These are phyloP conservation scores for Sphenopsis melanotis DNA, from an alignment of 2,797 vertebrate genomes.

Conservation along the genomic window DNA sequence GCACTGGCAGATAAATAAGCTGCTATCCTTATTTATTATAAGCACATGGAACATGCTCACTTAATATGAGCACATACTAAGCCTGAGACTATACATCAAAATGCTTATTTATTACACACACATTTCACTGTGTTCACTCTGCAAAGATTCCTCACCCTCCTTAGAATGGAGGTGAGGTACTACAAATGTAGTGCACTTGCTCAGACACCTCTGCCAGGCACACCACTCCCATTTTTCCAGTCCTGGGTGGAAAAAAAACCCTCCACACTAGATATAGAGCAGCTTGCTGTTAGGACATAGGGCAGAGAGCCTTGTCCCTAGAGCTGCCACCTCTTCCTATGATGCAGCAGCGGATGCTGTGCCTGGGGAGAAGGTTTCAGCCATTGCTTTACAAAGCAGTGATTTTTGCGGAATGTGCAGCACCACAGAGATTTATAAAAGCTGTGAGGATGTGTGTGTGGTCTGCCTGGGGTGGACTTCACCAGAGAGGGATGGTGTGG, in stretches of 20 bases:
- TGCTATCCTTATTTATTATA: neutral
- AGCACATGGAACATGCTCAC: neutral
- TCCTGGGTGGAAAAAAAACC: neutral
- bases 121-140: neutral
- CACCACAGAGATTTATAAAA: rapidly evolving
- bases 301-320: neutral
- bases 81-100: neutral
- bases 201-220: neutral
- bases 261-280: neutral
- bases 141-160: neutral
- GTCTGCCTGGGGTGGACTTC: neutral
- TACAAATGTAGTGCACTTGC: neutral
- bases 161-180: neutral
- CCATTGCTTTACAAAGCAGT: neutral
- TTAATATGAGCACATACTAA: neutral
- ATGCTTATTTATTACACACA: neutral
- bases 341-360: neutral
- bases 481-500: neutral
- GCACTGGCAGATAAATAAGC: neutral
- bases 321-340: neutral
- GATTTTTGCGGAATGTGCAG: neutral
- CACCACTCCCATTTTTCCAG: neutral
- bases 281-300: neutral
- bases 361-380: neutral
- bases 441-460: neutral